Percentiles rank a stretch among this genome's conserved stretches.
phyloP scores from a whole-genome alignment of 2,888 invertebrate species.

The Noctuana brunneofusca region DNA sequence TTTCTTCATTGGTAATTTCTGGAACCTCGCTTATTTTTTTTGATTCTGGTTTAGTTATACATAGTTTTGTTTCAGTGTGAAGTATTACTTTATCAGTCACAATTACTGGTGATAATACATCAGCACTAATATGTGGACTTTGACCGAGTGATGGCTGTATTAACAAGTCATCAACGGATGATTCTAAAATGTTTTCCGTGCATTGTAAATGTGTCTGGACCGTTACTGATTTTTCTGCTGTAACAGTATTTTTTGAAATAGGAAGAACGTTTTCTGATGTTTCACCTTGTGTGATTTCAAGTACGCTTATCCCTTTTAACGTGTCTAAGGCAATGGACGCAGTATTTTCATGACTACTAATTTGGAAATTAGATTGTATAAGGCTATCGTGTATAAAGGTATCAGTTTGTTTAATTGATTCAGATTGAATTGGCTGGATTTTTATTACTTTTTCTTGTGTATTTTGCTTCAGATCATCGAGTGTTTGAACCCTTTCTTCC shows the following conservation, averaged over 20 bases:
- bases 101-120: constrained; percentile 60
- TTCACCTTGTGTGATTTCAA: constrained; percentile 66
- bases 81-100: constrained; percentile 64
- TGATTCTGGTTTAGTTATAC: constrained; percentile 52
- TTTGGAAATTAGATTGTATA: constrained; percentile 49
- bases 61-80: constrained; percentile 66
- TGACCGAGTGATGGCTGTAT: constrained; percentile 50
- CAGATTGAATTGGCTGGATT: constrained; percentile 50
- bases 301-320: constrained; percentile 60
- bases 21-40: constrained; percentile 58
- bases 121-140: constrained; percentile 56
- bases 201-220: constrained; percentile 67
- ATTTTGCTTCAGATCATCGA: constrained; percentile 23
- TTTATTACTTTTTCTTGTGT: constrained; percentile 44
- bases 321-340: constrained; percentile 54
- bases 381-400: constrained; percentile 61
- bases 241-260: constrained; percentile 51
- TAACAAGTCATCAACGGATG: constrained; percentile 54
- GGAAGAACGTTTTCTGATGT: constrained; percentile 50
- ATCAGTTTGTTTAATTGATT: constrained; percentile 55
- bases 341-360: constrained; percentile 45
- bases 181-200: constrained; percentile 63
- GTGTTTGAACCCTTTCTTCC: constrained; percentile 52
- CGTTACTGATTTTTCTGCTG: constrained; percentile 57
- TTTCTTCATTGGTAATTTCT: constrained; percentile 59